Base-by-base conservation (phyloP, 1,140 invertebrate genomes). In the Conus betulinus region DNA sequence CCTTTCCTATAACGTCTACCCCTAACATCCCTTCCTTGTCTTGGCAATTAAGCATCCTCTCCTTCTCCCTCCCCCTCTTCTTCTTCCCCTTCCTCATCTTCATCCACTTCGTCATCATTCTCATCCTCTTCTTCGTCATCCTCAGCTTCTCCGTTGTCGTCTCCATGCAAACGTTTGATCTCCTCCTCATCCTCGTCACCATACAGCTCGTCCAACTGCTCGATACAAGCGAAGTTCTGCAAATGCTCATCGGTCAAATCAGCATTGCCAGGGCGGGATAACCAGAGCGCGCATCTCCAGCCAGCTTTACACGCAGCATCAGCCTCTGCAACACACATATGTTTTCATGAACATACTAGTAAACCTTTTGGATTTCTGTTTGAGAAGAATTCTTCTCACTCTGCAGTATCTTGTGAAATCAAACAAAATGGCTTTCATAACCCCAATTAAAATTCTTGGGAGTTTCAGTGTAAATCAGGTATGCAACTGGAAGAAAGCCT, bases 251-350 rank as follows among this genome's bases (percentile, higher is more conserved):
- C 96, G 8, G 96, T 95, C 0, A 98, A 94, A 6, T 96, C 94
- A 0, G 96, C 96, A 94, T 98, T 98, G 55, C 98, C 98, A 88
- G 97, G 97, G 81, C 98, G 96, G 96, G 84, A 96, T 95, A 0
- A 98, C 96, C 27, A 99, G 92, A 3, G 96, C 95, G 96, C 95
- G 20, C 96, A 95, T 71, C 96, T 95, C 84, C 98, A 91, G 13
- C 98, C 98, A 5, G 97, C 97, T 79, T 95, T 95, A 55, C 96
- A 96, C 5, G 98, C 98, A 91, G 98, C 98, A 93, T 96, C 96
- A 0, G 97, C 98, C 95, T 98, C 98, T 98, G 94, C 87, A 89
- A 71, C 60, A 63, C 60, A 63, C 60, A 63, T 1, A 1, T 39
- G 39, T 39, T 39, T 39, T 39, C 39, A 39, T 39, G 39, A 39